Base-by-base conservation (phyloP, 2,113 vertebrate genomes). In the Lonchura striata region DNA sequence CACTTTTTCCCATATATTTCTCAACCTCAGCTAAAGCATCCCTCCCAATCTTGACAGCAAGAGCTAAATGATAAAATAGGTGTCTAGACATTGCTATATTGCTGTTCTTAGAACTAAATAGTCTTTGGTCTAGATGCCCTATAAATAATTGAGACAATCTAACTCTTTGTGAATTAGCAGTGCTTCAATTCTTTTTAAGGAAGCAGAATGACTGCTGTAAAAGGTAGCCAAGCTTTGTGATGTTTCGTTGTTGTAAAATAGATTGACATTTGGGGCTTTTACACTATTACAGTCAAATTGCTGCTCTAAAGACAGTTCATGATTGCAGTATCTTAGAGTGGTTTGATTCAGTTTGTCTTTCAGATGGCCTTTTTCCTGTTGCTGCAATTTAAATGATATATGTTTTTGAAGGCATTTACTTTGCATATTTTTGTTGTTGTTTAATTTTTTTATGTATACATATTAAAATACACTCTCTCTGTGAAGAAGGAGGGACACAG, bases 191-290 rank as follows among this genome's bases (percentile, higher is more conserved):
- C 85, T 85, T 96, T 97, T 80, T 91, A 84, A 46, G 53, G 53
- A 80, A 93, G 13, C 61, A 92, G 78, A 88, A 92, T 77, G 59
- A 49, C 59, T 61, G 75, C 50, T 82, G 23, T 86, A 93, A 95
- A 96, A 82, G 39, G 33, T 90, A 59, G 50, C 85, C 46, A 80
- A 65, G 66, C 54, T 77, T 92, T 90, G 68, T 92, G 79, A 92
- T 95, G 88, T 92, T 96, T 80, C 83, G 89, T 95, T 96, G 88
- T 95, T 97, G 94, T 92, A 96, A 97, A 96, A 92, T 81, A 96
- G 88, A 97, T 97, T 97, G 97, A 94, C 76, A 54, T 95, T 95
- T 96, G 86, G 63, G 90, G 63, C 83, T 97, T 95, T 94, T 88
- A 88, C 82, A 79, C 92, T 96, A 88, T 96, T 95, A 86, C 84